Conservation (phyloP, 2,888 invertebrate species). For the Dicyrtomina minuta region DNA sequence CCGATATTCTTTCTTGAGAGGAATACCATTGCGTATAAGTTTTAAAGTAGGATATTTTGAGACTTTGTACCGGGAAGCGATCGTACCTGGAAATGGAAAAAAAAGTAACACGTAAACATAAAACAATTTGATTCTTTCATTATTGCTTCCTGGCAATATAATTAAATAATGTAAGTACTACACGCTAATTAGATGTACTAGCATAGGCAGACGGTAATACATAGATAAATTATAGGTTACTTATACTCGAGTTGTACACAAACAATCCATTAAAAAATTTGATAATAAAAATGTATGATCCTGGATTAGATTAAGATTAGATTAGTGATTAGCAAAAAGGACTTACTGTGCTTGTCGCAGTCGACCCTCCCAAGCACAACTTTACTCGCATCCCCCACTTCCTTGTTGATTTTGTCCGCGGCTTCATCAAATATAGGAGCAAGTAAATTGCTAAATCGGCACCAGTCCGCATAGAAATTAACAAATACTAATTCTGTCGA, state of each 20-base stretch:
- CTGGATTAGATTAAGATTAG: no score
- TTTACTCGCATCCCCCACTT: constrained; percentile 68
- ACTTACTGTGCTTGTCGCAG: constrained; percentile 84
- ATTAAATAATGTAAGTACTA: no score
- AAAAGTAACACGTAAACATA: not conserved
- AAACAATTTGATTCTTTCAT: no score
- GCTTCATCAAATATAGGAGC: constrained; percentile 97
- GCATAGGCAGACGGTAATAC: no score
- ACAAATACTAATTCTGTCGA: constrained; percentile 95
- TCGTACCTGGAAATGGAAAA: constrained; percentile 60
- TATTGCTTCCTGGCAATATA: no score
- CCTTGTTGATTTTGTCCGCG: constrained; percentile 77
- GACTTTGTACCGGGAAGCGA: constrained; percentile 90
- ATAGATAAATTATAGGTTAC: no score
- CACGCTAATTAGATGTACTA: no score
- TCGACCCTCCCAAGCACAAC: constrained; percentile 96
- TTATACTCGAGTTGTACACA: no score
- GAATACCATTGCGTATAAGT: constrained; percentile 84
- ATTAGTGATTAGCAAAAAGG: not conserved
- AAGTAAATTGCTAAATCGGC: constrained; percentile 94
- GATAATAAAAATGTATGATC: no score
- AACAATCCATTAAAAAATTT: no score
- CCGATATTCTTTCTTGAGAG: constrained; percentile 86
- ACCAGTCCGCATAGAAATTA: constrained; percentile 99
- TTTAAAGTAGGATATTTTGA: constrained; percentile 98